Evolutionary conservation across 2,113 vertebrate genomes (phyloP), one percentile per base, ranked within the genome.

Genomic region (Labeo catla): DNA sequence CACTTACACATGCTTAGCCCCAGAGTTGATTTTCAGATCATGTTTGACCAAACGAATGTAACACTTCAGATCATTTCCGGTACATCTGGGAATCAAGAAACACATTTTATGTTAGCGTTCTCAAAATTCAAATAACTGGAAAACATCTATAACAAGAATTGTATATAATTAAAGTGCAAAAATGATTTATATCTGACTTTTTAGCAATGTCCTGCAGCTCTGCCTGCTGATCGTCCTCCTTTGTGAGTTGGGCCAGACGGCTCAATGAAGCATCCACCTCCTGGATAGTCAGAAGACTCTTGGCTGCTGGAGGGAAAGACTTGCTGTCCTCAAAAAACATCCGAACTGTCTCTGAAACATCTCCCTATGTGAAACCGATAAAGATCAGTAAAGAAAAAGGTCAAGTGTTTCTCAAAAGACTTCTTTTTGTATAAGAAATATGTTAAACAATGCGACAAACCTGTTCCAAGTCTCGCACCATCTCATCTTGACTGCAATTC

Each of bases 1-100:
- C 80, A 95, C 98, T 97, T 93, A 99, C 98, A 99, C 96, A 0
- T 99, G 98, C 92, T 99, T 99, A 0, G 98, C 98, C 52, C 98
- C 98, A 0, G 98, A 93, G 36, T 97, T 99, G 96, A 99, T 99
- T 92, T 99, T 99, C 93, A 99, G 89, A 91, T 99, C 98, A 2
- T 99, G 98, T 84, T 99, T 99, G 70, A 99, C 97, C 1, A 99
- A 93, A 73, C 98, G 94, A 89, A 99, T 93, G 93, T 98, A 96
- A 90, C 98, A 98, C 88, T 99, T 99, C 80, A 99, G 93, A 94
- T 99, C 98, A 0, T 99, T 99, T 63, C 95, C 95, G 0, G 98
- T 99, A 88, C 97, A 99, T 92, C 98, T 99, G 89, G 23, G 0
- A 84, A 39, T 73, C 39, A 11, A n/a, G 50, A 34, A 39, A 36